Evolutionary conservation across 2,113 vertebrate species (phyloP).

Genomic region (Turnix velox): DNA sequence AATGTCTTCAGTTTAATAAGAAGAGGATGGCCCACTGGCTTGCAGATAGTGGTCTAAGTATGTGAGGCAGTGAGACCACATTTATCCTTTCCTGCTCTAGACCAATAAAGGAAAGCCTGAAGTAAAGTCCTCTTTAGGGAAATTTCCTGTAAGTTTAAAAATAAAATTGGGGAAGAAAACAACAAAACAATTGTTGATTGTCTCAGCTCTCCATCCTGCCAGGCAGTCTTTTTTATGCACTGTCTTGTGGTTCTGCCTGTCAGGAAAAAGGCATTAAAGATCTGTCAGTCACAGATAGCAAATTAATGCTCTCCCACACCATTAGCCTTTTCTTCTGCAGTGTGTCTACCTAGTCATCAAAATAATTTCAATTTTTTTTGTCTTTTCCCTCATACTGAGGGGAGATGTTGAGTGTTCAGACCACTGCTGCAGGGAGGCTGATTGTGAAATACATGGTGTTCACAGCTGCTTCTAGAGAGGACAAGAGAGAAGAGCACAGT

Average conservation of each 20-base stretch:
- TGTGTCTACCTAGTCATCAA: not conserved
- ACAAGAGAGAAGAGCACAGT: not conserved
- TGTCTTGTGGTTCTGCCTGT: not conserved
- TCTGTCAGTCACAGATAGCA: conserved; percentile 20
- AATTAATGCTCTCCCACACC: not conserved
- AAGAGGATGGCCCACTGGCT: not conserved
- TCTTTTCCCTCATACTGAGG: not conserved
- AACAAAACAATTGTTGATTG: conserved; percentile 14
- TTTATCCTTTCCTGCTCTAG: not conserved
- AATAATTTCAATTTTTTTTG: not conserved
- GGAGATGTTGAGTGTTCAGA: not conserved
- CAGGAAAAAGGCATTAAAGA: conserved; percentile 52
- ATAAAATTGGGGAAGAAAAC: conserved; percentile 10
- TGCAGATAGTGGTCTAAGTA: fast-evolving
- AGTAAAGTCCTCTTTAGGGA: not conserved
- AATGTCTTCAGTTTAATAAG: not conserved
- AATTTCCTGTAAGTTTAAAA: conserved; percentile 30
- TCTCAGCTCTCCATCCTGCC: conserved; percentile 36
- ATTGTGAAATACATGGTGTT: fast-evolving
- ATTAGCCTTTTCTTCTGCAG: not conserved
- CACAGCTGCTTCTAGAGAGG: not conserved
- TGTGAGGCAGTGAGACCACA: not conserved
- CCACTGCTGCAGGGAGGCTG: not conserved
- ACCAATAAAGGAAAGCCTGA: not conserved
- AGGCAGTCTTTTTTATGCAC: not conserved